A percentile compares a stretch with the other conserved stretches of the same genome.
Evolutionary conservation across 2,797 vertebrate genomes (phyloP).

Genomic region (Hipposideros larvatus): DNA sequence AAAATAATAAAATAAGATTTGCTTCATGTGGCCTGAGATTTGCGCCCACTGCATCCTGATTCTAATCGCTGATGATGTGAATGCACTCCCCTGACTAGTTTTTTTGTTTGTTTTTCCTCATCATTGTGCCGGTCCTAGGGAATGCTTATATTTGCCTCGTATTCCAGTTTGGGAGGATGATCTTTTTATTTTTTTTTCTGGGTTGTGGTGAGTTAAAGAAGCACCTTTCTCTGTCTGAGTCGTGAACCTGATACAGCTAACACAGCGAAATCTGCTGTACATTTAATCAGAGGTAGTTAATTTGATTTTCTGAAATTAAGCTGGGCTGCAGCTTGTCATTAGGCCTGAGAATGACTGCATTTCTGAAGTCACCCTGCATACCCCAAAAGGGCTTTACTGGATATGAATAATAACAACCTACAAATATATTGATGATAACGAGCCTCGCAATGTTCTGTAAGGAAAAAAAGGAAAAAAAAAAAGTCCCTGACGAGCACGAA

Average conservation of each 20-base stretch:
- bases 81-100: neutral
- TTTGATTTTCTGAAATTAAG: constrained; percentile 85
- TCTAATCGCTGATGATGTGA: neutral
- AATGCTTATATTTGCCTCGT: constrained; percentile 54
- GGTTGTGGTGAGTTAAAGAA: constrained; percentile 24
- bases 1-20: neutral
- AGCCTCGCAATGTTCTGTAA: constrained; percentile 85
- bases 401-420: constrained; percentile 84
- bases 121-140: neutral
- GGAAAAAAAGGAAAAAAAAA: constrained; percentile 62
- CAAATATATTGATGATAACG: constrained; percentile 82
- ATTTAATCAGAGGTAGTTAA: constrained; percentile 81
- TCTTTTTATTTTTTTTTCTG: constrained; percentile 60
- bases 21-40: neutral
- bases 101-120: neutral
- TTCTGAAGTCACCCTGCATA: constrained; percentile 77
- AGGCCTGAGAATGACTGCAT: constrained; percentile 73
- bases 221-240: constrained; percentile 64
- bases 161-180: constrained; percentile 61
- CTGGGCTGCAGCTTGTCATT: constrained; percentile 76
- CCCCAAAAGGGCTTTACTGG: constrained; percentile 73
- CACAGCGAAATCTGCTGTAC: constrained; percentile 70
- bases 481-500: constrained; percentile 84
- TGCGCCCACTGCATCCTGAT: neutral
- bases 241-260: constrained; percentile 70